phyloP scores from a whole-genome alignment of 2,888 invertebrate genomes.

The Eilema sororculum region DNA sequence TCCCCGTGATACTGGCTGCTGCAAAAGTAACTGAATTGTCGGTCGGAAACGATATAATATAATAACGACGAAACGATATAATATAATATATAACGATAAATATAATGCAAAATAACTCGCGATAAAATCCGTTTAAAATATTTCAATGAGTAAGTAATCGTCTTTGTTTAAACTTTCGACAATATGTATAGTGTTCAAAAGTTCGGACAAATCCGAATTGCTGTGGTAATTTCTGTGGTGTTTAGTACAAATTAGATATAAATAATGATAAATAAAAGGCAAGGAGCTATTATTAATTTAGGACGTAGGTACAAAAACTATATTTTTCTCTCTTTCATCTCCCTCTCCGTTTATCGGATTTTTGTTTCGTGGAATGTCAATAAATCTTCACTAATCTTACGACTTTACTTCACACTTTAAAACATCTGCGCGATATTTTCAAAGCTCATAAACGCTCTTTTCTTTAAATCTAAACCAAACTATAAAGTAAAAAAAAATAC shows the following conservation, averaged over 20 bases:
- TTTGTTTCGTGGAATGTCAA: slow-evolving; percentile 42
- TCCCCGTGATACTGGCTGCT: not conserved
- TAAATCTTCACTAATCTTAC: slow-evolving; percentile 45
- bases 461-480: slow-evolving; percentile 33
- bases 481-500: slow-evolving; percentile 33
- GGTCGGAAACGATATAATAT: no score
- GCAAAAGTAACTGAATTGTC: not conserved
- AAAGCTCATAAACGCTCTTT: slow-evolving; percentile 35
- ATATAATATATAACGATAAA: no score
- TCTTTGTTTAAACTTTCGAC: no score
- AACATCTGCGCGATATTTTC: slow-evolving; percentile 47
- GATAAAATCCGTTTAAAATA: no score
- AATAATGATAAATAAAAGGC: not conserved
- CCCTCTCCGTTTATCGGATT: slow-evolving; percentile 21
- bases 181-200: not conserved
- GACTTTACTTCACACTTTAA: slow-evolving; percentile 39
- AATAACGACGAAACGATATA: no score
- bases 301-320: not conserved
- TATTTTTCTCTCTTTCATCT: slow-evolving; percentile 13
- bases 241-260: not conserved
- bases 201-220: not conserved
- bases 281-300: not conserved
- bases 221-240: no score
- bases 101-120: not conserved
- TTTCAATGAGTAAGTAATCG: no score